A percentile compares a stretch with the other conserved stretches of the same genome.
phyloP scores from a whole-genome alignment of 2,797 vertebrate genomes.

The Neoniphon sammara region DNA sequence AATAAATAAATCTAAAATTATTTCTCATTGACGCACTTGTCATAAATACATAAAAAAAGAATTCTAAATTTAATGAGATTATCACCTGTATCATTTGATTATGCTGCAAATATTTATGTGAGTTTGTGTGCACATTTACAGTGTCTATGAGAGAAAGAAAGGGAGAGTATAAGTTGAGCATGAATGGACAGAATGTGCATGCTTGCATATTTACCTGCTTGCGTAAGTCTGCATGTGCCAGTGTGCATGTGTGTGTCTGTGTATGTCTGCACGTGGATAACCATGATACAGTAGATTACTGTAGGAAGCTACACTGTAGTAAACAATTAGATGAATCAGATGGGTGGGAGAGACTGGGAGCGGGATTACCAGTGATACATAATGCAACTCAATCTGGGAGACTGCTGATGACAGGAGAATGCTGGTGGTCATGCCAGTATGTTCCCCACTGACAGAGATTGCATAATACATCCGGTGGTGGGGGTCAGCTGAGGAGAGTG shows the following conservation, averaged over 20 bases:
- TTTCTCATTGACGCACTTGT: background rate
- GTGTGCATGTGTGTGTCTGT: background rate
- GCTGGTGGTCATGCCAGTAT: background rate
- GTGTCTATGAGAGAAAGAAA: too few relatives aligned
- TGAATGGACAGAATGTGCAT: background rate
- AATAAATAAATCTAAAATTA: background rate
- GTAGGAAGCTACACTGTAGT: background rate
- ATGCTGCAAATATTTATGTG: background rate
- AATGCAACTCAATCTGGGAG: slow-evolving; percentile 58
- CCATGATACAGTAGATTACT: slow-evolving; percentile 31
- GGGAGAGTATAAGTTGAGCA: too few relatives aligned
- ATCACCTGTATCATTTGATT: too few relatives aligned
- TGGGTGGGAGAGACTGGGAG: too few relatives aligned
- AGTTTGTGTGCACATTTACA: background rate
- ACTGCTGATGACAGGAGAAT: slow-evolving; percentile 64
- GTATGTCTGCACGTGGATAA: background rate
- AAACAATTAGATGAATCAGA: slow-evolving; percentile 37
- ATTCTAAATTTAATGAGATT: too few relatives aligned
- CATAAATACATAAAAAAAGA: too few relatives aligned
- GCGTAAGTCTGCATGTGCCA: background rate
- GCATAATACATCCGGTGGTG: slow-evolving; percentile 14
- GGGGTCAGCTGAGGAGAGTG: slow-evolving; percentile 2
- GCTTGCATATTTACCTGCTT: background rate
- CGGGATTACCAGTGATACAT: slow-evolving; percentile 49
- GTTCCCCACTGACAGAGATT: slow-evolving; percentile 11